Evolutionary conservation across 1,140 invertebrate species (phyloP), one percentile per base, ranked within the genome.

Genomic region (Papilio xuthus): DNA sequence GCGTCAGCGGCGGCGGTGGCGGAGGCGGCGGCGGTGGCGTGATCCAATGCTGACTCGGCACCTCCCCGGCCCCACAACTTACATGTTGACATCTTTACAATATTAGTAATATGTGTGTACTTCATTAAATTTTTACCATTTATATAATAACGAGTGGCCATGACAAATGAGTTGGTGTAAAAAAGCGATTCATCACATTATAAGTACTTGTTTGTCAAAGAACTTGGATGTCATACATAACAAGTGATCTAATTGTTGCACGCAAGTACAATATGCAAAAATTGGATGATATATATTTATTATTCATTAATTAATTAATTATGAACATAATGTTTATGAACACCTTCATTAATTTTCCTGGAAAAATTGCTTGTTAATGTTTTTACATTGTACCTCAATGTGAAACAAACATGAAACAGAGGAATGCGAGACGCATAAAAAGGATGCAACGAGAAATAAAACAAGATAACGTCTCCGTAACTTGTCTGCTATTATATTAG

Each of bases 1-100:
- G 60, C 53, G 78, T 47, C n/a, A 37, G 7, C 13, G 47, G n/a
- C 53, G 70, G 71, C 56, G 78, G 47, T 20, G 41, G 18, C 8
- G 50, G 47, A 13, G 78, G 47, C 41, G 78, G 32, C 12, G 41
- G 8, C 13, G 32, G 23, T 74, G 78, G 78, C 71, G 78, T 74
- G 53, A 74, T 74, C 53, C 63, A 18, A 37, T 53, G 77, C 67
- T 53, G 67, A 37, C 32, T 26, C 56, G 56, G 10, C 10, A 60
- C 7, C 23, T 7, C 20, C 9, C 20, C 9, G 20, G 20, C 53
- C 1, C 7, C n/a, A 8, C 53, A 23, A 56, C n/a, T 56, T 56
- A 23, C 9, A 23, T 56, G 20, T 56, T 56, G n/a, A 56, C n/a
- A 18, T 23, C 20, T 56, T 56, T 56, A n/a, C n/a, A 20, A 56